Evolutionary conservation across 1,140 invertebrate species (phyloP).

Genomic region (Hypothenemus hampei): DNA sequence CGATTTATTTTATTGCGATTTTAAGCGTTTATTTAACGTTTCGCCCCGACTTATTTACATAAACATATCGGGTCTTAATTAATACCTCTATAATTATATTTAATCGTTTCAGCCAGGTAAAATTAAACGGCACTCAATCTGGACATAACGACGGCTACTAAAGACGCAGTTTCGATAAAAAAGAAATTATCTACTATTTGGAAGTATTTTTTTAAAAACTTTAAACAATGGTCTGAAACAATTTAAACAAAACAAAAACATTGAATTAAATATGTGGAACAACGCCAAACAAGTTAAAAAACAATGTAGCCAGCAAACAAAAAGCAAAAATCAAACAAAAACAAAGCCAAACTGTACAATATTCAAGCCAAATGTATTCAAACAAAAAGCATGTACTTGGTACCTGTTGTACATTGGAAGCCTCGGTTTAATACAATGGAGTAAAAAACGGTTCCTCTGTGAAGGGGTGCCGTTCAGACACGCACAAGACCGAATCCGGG

Average conservation of each 20-base stretch:
- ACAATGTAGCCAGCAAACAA: no score
- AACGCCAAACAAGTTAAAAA: no score
- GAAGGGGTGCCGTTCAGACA: constrained; percentile 2
- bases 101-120: no score
- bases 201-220: background rate
- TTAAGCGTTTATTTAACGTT: no score
- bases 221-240: background rate
- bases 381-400: background rate
- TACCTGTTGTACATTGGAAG: constrained; percentile 15
- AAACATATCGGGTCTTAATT: no score
- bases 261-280: background rate
- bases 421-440: background rate
- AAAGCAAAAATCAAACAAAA: background rate
- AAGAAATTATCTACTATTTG: background rate
- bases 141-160: no score
- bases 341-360: background rate
- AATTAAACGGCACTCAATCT: no score
- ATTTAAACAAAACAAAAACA: background rate
- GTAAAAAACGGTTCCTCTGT: background rate
- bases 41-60: no score
- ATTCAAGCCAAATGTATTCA: background rate
- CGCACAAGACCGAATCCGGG: background rate
- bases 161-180: background rate
- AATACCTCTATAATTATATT: no score
- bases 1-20: no score